Evolutionary conservation across 2,888 invertebrate species (phyloP).

Genomic region (Ctenicera cuprea): DNA sequence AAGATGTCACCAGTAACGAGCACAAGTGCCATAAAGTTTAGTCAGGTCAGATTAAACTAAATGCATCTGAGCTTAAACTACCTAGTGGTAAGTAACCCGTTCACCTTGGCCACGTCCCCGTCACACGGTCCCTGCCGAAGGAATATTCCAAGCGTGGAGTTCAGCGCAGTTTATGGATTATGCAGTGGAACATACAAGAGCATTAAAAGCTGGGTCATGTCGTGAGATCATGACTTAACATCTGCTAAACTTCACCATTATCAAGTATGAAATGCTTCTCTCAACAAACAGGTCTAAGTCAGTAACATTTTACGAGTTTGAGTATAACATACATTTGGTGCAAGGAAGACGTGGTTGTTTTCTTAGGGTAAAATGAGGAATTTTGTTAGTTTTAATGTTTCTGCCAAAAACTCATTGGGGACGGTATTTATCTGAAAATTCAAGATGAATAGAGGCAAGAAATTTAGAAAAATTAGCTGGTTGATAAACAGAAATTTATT

Average conservation of each 20-base stretch:
- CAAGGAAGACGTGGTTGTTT: too few relatives aligned
- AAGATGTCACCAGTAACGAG: conserved; percentile 14
- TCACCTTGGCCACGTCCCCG: conserved; percentile 28
- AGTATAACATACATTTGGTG: too few relatives aligned
- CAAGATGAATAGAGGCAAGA: too few relatives aligned
- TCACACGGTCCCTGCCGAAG: conserved; percentile 8
- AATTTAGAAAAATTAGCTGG: too few relatives aligned
- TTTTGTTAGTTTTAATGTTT: too few relatives aligned
- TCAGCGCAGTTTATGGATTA: conserved; percentile 29
- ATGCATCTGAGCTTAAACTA: conserved; percentile 16
- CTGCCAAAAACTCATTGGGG: too few relatives aligned
- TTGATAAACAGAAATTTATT: too few relatives aligned
- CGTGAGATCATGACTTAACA: conserved; percentile 20
- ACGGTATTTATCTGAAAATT: too few relatives aligned
- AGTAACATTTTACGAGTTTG: too few relatives aligned
- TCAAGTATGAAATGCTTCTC: conserved; percentile 9
- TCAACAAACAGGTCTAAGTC: not conserved
- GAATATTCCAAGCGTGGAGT: conserved; percentile 9
- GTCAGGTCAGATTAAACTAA: conserved; percentile 21
- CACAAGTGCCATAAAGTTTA: conserved; percentile 2
- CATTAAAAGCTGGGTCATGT: conserved; percentile 24
- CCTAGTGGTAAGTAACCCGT: conserved; percentile 25
- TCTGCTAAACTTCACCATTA: conserved; percentile 25
- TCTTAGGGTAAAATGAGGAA: too few relatives aligned
- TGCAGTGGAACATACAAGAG: conserved; percentile 14